A percentile compares a stretch with the other conserved stretches of the same genome.
These are phyloP conservation scores for Poeciliopsis gracilis DNA, from an alignment of 2,797 vertebrate species.

Conservation along the genomic window DNA sequence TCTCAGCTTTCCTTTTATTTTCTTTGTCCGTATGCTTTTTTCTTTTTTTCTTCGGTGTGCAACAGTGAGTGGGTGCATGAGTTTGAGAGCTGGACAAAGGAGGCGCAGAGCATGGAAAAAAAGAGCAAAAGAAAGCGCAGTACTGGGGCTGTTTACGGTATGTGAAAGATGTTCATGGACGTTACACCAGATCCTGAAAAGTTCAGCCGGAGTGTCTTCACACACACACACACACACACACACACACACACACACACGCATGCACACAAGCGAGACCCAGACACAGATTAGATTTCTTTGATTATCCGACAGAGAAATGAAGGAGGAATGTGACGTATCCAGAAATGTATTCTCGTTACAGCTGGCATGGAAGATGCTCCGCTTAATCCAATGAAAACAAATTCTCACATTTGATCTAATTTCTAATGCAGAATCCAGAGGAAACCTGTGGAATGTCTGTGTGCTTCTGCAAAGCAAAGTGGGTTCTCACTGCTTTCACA, in stretches of 20 bases:
- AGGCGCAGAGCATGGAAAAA: constrained; percentile 34
- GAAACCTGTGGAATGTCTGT: constrained; percentile 20
- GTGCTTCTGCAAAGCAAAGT: background rate
- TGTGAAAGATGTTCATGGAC: constrained; percentile 34
- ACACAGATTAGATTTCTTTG: constrained; percentile 24
- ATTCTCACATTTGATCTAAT: constrained; percentile 29
- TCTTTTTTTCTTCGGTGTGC: constrained; percentile 50
- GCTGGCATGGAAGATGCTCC: constrained; percentile 39
- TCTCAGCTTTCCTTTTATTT: constrained; percentile 52
- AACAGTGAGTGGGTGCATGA: constrained; percentile 56
- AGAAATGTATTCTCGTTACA: constrained; percentile 18
- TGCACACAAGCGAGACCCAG: background rate
- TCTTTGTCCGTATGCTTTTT: constrained; percentile 56
- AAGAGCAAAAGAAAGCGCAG: background rate
- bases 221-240: background rate
- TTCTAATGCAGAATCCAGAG: constrained; percentile 17
- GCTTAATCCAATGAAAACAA: constrained; percentile 48
- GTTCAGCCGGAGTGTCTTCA: constrained; percentile 29
- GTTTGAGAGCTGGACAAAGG: constrained; percentile 35
- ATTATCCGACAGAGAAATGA: constrained; percentile 35
- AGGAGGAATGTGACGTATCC: constrained; percentile 27
- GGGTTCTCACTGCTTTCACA: background rate
- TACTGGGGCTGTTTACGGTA: constrained; percentile 2
- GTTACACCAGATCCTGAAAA: constrained; percentile 22
- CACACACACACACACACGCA: constrained; percentile 1